Conservation (phyloP, 2,797 vertebrate genomes). For the Rhinichthys osculus region DNA sequence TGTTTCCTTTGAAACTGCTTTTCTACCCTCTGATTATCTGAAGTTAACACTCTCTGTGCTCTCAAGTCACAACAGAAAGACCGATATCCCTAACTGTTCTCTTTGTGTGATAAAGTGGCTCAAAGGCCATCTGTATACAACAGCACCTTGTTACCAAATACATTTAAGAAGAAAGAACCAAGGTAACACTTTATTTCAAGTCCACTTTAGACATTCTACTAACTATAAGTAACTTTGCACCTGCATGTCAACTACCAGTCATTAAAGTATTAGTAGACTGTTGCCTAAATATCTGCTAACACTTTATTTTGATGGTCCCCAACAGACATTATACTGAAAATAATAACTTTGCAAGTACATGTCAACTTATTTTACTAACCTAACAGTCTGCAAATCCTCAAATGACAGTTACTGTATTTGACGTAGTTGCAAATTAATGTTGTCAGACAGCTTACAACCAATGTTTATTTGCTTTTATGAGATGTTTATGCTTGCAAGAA, state of each 20-base stretch:
- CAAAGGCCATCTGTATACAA: constrained; percentile 22
- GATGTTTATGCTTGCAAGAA: background rate
- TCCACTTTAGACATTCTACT: background rate
- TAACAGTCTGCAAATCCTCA: background rate
- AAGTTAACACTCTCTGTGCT: constrained; percentile 1
- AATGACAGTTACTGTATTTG: background rate
- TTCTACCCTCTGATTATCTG: constrained; percentile 35
- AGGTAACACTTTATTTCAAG: background rate
- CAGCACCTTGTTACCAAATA: constrained; percentile 10
- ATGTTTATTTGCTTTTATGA: background rate
- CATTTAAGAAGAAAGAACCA: background rate
- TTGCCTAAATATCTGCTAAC: background rate
- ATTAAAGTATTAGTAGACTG: background rate
- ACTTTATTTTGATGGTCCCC: background rate
- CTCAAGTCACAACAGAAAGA: background rate
- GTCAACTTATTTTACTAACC: background rate
- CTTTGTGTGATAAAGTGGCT: constrained; percentile 23
- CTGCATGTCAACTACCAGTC: background rate
- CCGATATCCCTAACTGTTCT: constrained; percentile 1
- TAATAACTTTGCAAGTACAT: background rate
- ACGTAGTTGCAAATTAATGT: background rate
- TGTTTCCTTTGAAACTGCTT: constrained; percentile 4
- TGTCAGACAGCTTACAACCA: background rate
- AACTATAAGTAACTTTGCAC: background rate
- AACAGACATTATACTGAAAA: background rate